phyloP scores from a whole-genome alignment of 1,140 invertebrate genomes.

The Leptopilina clavipes region DNA sequence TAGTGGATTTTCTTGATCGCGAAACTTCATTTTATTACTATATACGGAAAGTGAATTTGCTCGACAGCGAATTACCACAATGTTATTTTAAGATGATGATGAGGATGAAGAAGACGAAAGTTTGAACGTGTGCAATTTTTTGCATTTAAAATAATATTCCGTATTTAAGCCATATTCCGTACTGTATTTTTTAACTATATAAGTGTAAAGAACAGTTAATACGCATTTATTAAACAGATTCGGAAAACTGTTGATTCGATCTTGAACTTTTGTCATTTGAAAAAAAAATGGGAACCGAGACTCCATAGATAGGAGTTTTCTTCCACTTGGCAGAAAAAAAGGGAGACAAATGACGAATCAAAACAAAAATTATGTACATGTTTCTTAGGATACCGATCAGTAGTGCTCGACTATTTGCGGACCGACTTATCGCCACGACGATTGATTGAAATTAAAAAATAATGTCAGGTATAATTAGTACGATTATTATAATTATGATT shows the following conservation, averaged over 20 bases:
- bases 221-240: not conserved
- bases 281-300: not conserved
- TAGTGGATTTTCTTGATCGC: not conserved
- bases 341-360: slow-evolving; percentile 8
- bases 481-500: slow-evolving; percentile 50
- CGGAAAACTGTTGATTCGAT: not conserved
- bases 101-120: not conserved
- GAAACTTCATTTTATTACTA: not conserved
- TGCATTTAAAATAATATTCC: slow-evolving; percentile 26
- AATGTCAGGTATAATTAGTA: slow-evolving; percentile 46
- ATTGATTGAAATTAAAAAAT: slow-evolving; percentile 20
- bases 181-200: slow-evolving; percentile 24
- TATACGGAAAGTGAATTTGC: not conserved
- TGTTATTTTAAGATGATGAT: not conserved
- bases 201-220: not conserved
- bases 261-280: not conserved
- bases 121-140: not conserved
- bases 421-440: slow-evolving; percentile 30
- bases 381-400: slow-evolving; percentile 10
- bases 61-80: no score
- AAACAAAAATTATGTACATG: slow-evolving; percentile 13
- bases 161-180: slow-evolving; percentile 29
- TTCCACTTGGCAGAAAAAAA: not conserved
- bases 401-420: slow-evolving; percentile 13
- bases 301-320: not conserved